These are phyloP conservation scores for Motacilla alba DNA, from an alignment of 2,113 vertebrate species.

Conservation along the genomic window DNA sequence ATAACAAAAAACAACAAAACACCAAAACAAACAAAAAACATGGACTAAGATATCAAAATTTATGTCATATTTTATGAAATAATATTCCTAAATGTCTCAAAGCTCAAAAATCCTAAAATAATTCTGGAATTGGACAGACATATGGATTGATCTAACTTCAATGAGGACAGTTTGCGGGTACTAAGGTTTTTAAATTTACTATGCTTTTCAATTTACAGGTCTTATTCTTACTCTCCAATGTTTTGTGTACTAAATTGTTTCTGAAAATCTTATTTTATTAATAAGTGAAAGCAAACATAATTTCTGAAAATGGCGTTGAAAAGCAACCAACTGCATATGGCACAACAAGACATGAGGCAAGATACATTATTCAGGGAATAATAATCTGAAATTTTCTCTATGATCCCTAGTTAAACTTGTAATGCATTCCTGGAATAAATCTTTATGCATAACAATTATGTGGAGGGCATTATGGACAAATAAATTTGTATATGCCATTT, in stretches of 20 bases:
- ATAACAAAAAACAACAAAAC: background rate
- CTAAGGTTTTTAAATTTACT: background rate
- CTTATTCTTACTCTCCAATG: background rate
- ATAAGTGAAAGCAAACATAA: background rate
- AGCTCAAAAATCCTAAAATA: background rate
- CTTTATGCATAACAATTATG: background rate
- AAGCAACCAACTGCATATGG: background rate
- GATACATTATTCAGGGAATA: background rate
- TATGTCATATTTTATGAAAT: background rate
- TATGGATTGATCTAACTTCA: background rate
- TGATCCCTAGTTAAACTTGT: background rate
- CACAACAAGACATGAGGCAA: background rate
- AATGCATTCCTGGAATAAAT: background rate
- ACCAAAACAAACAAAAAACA: background rate
- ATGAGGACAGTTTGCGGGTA: background rate
- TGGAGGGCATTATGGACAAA: background rate
- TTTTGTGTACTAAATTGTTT: background rate
- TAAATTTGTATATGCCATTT: background rate
- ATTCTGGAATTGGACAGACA: background rate
- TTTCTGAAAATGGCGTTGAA: background rate
- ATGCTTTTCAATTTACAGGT: background rate
- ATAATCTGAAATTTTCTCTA: background rate
- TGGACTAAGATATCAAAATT: background rate
- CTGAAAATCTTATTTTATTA: background rate
- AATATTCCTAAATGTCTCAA: background rate